phyloP scores from a whole-genome alignment of 2,888 invertebrate species.

The Callyntrura sp. region DNA sequence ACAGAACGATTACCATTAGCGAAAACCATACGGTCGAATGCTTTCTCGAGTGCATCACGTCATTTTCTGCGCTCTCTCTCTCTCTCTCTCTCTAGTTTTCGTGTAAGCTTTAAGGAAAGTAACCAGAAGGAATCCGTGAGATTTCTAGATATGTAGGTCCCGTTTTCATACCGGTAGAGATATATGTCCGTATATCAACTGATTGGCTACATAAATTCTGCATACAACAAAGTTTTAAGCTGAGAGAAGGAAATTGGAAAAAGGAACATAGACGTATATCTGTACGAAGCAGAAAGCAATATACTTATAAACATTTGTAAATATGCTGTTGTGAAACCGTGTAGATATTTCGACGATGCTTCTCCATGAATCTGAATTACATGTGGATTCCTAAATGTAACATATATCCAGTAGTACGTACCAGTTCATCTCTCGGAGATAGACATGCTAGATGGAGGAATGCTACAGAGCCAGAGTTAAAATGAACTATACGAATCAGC shows the following conservation, averaged over 20 bases:
- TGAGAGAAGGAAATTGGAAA: background rate
- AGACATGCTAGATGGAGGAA: background rate
- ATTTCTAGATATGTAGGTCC: conserved; percentile 49
- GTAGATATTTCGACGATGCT: conserved; percentile 17
- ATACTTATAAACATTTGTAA: background rate
- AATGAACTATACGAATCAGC: conserved; percentile 70
- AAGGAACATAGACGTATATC: background rate
- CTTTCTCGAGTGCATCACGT: conserved; percentile 81
- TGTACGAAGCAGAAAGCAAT: background rate
- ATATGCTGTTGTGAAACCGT: conserved; percentile 15
- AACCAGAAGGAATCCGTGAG: conserved; percentile 32
- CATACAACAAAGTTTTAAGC: conserved; percentile 48
- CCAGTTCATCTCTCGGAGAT: background rate
- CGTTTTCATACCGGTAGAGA: conserved; percentile 16
- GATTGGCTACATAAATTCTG: conserved; percentile 55
- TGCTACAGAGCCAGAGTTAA: background rate
- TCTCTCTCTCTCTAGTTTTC: background rate
- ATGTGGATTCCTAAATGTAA: conserved; percentile 38
- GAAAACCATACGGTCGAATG: conserved; percentile 81
- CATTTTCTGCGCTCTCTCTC: conserved; percentile 75
- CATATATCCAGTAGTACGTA: conserved; percentile 5
- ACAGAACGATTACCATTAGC: conserved; percentile 81
- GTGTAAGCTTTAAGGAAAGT: conserved; percentile 21
- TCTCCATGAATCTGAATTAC: conserved; percentile 32
- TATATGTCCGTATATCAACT: conserved; percentile 14